phyloP scores from a whole-genome alignment of 2,797 vertebrate species.

The Acrocephalus scirpaceus region DNA sequence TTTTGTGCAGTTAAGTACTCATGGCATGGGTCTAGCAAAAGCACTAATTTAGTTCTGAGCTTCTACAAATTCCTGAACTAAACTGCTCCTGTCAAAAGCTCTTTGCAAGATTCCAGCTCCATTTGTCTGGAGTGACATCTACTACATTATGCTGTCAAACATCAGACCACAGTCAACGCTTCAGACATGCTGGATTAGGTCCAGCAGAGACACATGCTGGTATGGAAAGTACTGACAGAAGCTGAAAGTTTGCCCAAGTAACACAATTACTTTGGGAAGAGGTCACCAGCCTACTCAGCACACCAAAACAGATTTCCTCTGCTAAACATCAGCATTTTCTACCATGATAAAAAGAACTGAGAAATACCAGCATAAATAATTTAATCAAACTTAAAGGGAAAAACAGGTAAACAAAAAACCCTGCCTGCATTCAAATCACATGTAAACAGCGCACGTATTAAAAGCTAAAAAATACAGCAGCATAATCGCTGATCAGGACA shows the following conservation, averaged over 20 bases:
- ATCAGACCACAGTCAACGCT: neutral
- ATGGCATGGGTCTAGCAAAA: neutral
- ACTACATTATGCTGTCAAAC: constrained; percentile 11
- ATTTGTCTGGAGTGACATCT: neutral
- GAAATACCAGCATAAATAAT: neutral
- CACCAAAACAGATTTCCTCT: neutral
- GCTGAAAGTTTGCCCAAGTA: neutral
- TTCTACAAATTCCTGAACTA: neutral
- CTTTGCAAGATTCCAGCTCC: neutral
- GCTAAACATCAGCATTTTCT: neutral
- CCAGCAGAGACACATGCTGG: neutral
- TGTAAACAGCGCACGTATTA: neutral
- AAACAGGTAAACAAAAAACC: neutral
- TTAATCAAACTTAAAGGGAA: neutral
- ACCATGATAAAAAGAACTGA: neutral
- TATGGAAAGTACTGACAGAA: neutral
- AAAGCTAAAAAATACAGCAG: neutral
- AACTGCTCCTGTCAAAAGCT: constrained; percentile 22
- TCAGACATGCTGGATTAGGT: neutral
- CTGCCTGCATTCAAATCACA: neutral
- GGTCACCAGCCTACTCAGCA: neutral
- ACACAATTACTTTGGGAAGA: neutral
- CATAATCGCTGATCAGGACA: neutral
- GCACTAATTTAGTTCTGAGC: neutral
- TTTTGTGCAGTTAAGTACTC: neutral